These are phyloP conservation scores for Siderastrea siderea DNA, from an alignment of 92 coral and sea anemone genomes.

Conservation along the genomic window DNA sequence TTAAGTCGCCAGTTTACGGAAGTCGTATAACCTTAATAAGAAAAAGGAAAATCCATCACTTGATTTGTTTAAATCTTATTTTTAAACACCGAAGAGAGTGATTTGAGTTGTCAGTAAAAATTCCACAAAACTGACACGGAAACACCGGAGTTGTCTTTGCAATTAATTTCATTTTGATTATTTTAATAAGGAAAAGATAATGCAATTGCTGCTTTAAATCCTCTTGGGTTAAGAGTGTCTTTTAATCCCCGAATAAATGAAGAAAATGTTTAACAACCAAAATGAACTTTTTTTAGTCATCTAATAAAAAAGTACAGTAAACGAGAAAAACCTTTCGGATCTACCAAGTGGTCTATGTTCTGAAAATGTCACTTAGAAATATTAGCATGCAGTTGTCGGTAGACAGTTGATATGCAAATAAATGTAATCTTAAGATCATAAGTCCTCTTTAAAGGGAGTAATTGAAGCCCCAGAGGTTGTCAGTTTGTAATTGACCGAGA, in stretches of 20 bases:
- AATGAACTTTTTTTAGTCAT: background rate
- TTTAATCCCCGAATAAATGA: background rate
- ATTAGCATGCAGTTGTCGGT: background rate
- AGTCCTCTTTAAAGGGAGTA: background rate
- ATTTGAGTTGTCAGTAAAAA: background rate
- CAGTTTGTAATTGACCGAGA: background rate
- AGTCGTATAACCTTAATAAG: no score
- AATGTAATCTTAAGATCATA: background rate
- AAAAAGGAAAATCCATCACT: no score
- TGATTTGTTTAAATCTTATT: no score
- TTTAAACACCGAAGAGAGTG: no score
- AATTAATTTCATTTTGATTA: background rate
- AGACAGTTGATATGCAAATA: slow-evolving; percentile 1
- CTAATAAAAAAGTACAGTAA: background rate
- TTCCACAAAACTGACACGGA: background rate
- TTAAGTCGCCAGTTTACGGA: no score
- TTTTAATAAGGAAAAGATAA: background rate
- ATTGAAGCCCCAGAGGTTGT: background rate
- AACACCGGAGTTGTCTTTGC: background rate
- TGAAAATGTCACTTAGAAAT: background rate
- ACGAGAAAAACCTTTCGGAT: background rate
- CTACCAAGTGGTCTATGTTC: background rate
- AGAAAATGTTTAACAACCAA: background rate
- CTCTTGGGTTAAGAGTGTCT: background rate
- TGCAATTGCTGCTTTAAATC: background rate